These are phyloP conservation scores for Limnephilus rhombicus DNA, from an alignment of 2,888 invertebrate species.

Conservation along the genomic window DNA sequence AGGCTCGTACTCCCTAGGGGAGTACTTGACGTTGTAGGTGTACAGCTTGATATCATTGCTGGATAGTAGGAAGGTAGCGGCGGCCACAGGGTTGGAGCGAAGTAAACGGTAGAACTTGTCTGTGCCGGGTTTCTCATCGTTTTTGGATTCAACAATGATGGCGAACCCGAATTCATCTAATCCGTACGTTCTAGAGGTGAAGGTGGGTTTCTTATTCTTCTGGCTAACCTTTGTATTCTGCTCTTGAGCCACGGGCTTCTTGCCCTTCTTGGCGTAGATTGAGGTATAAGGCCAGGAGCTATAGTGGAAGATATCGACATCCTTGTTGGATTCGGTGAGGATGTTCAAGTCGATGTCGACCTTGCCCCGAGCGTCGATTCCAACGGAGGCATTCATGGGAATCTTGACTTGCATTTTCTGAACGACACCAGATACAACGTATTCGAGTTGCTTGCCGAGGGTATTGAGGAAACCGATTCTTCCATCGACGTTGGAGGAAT, in stretches of 20 bases:
- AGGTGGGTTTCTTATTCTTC: slow-evolving; percentile 70
- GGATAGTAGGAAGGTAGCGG: slow-evolving; percentile 69
- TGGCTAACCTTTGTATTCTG: slow-evolving; percentile 74
- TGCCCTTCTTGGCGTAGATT: slow-evolving; percentile 77
- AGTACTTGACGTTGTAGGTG: slow-evolving; percentile 75
- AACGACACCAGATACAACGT: slow-evolving; percentile 80
- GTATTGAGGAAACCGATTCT: slow-evolving; percentile 82
- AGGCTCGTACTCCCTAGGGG: slow-evolving; percentile 73
- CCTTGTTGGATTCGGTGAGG: slow-evolving; percentile 74
- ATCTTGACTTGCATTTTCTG: slow-evolving; percentile 79
- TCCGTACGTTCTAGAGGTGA: slow-evolving; percentile 73
- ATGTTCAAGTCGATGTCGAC: slow-evolving; percentile 76
- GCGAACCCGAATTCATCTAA: slow-evolving; percentile 76
- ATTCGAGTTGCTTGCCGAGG: slow-evolving; percentile 75
- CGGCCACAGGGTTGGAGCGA: slow-evolving; percentile 68
- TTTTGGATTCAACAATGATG: slow-evolving; percentile 77
- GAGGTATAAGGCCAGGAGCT: slow-evolving; percentile 82
- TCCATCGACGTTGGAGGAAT: slow-evolving; percentile 78
- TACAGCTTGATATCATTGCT: slow-evolving; percentile 75
- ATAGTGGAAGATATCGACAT: slow-evolving; percentile 77
- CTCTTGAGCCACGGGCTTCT: slow-evolving; percentile 76
- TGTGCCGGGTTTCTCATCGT: slow-evolving; percentile 75
- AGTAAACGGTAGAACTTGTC: slow-evolving; percentile 70
- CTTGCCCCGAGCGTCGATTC: slow-evolving; percentile 74
- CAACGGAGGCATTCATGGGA: slow-evolving; percentile 75